Evolutionary conservation across 2,797 vertebrate genomes (phyloP), one percentile per base, ranked within the genome.

Genomic region (Paratrypauchen microcephalus): DNA sequence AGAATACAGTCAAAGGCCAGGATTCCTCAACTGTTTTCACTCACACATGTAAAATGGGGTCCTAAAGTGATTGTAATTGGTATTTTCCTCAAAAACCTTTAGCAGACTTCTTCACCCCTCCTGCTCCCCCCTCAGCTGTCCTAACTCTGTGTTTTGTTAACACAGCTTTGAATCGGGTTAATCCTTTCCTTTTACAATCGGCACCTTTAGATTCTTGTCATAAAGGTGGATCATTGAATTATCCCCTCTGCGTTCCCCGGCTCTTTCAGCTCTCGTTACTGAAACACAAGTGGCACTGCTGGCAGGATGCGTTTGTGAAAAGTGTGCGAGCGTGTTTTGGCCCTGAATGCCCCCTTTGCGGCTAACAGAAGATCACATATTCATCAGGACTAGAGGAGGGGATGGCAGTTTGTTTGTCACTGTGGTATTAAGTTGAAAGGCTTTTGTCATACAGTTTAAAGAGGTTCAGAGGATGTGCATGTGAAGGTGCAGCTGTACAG

Each of bases 231-330:
- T 96, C 95, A 95, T 96, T 95, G 93, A 96, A 95, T 96, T 95
- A 95, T 95, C 94, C 95, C 93, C 78, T 91, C 77, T 86, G 77
- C 86, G 77, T 87, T 85, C 82, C 69, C 73, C 77, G 60, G 78
- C 68, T 72, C 75, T 80, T 95, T 95, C 95, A 95, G 92, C 92
- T 54, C 94, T 94, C 94, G 95, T 97, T 96, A 95, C 94, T 95
- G 95, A 94, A 93, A 93, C 94, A 95, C 92, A 95, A 95, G 94
- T 95, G 94, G 96, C 94, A 4, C 95, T 92, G 81, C 68, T 93
- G 93, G 93, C 94, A 96, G 94, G 93, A 90, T 93, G 91, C 93
- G 84, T 70, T 78, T 65, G 76, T 88, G 76, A 83, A 87, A 74
- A 83, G 83, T 87, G 81, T 93, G 91, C 91, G 87, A 84, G 91